Percentiles rank a stretch among this genome's conserved stretches.
phyloP scores from a whole-genome alignment of 1,140 invertebrate genomes.

The Acromyrmex echinatior region DNA sequence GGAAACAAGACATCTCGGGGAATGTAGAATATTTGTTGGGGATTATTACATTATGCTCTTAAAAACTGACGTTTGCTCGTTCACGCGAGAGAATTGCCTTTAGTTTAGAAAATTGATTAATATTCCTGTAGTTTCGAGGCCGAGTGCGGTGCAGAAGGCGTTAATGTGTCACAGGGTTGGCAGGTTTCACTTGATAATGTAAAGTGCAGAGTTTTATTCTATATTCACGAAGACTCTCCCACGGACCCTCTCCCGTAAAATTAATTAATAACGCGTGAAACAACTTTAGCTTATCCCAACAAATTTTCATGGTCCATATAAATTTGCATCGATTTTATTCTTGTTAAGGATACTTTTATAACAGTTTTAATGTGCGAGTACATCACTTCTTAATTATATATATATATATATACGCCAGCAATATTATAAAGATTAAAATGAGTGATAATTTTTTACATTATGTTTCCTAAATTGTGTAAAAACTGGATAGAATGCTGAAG shows the following conservation, averaged over 20 bases:
- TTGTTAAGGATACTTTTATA: constrained; percentile 20
- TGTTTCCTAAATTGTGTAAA: neutral
- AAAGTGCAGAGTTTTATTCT: neutral
- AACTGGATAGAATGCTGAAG: too few species aligned
- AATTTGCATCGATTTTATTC: constrained; percentile 31
- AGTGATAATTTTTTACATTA: neutral
- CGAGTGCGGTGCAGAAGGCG: neutral
- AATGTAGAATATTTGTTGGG: neutral
- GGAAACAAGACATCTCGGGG: constrained; percentile 14
- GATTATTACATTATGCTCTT: constrained; percentile 35
- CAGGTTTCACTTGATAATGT: constrained; percentile 29
- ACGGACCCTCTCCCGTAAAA: neutral
- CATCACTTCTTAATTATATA: neutral
- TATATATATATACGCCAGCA: neutral
- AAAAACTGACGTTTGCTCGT: constrained; percentile 28
- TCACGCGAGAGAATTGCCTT: constrained; percentile 16
- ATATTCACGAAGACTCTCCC: constrained; percentile 22
- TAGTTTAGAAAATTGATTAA: constrained; percentile 35
- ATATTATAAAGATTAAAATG: constrained; percentile 4
- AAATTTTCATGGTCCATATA: constrained; percentile 22
- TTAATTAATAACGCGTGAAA: constrained; percentile 52
- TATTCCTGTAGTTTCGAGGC: neutral
- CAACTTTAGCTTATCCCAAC: constrained; percentile 7
- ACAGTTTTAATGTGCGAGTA: neutral
- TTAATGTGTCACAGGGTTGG: constrained; percentile 20